Conservation (phyloP, 1,140 invertebrate genomes). For the Goniozus legneri region DNA sequence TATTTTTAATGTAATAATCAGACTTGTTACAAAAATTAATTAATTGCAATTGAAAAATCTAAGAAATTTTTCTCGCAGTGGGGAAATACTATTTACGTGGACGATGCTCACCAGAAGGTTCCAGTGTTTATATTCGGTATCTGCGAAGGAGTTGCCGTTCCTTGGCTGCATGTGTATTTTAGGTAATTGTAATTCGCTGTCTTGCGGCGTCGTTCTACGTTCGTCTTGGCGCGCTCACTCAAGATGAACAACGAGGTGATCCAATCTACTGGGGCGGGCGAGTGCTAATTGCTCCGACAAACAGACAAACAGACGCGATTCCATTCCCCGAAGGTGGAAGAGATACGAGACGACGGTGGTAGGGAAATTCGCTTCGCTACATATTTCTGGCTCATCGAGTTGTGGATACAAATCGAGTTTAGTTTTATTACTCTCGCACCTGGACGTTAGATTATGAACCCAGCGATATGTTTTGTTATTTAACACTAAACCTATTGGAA, state of each 20-base stretch:
- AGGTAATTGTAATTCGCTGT: conserved; percentile 34
- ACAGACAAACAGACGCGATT: conserved; percentile 34
- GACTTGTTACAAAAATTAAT: too few species aligned
- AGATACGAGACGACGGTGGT: background rate
- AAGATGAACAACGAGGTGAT: conserved; percentile 25
- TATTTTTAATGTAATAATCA: too few species aligned
- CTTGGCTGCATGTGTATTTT: conserved; percentile 25
- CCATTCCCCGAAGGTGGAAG: conserved; percentile 19
- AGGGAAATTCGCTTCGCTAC: conserved; percentile 1
- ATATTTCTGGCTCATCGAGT: background rate
- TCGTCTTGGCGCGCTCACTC: conserved; percentile 19
- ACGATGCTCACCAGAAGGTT: too few species aligned
- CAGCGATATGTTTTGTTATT: too few species aligned
- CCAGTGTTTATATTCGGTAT: background rate
- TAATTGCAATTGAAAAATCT: too few species aligned
- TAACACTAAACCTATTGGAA: too few species aligned
- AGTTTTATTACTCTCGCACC: background rate
- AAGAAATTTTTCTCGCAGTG: too few species aligned
- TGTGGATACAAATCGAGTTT: background rate
- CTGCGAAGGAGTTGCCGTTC: background rate
- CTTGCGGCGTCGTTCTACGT: conserved; percentile 24
- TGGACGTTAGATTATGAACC: background rate
- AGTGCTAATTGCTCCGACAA: conserved; percentile 35
- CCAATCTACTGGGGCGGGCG: conserved; percentile 24
- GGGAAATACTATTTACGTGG: too few species aligned